These are phyloP conservation scores for Eucera pruinosa DNA, from an alignment of 2,888 invertebrate genomes.

Conservation along the genomic window DNA sequence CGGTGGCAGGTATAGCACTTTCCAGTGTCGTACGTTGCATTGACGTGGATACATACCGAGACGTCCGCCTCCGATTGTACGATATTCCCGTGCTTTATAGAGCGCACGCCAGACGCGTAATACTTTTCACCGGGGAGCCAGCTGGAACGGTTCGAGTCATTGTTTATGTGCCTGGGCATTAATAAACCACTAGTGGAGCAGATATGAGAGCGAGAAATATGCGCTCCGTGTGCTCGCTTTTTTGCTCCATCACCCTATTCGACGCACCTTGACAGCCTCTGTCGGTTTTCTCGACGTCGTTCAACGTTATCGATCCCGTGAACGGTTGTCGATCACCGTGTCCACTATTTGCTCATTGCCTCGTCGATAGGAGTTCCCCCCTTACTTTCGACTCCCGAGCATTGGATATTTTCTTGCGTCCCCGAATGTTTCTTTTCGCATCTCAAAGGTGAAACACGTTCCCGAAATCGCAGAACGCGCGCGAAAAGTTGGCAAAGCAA, in stretches of 20 bases:
- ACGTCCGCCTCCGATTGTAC: slow-evolving; percentile 61
- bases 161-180: slow-evolving; percentile 33
- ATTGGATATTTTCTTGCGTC: background rate
- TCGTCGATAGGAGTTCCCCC: background rate
- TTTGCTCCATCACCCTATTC: background rate
- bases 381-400: slow-evolving; percentile 11
- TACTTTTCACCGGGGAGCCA: slow-evolving; percentile 30
- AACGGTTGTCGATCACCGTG: slow-evolving; percentile 1
- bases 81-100: slow-evolving; percentile 57
- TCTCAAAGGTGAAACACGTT: slow-evolving; percentile 5
- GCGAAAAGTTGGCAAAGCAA: slow-evolving; percentile 26
- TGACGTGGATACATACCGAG: slow-evolving; percentile 53
- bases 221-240: background rate
- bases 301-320: slow-evolving; percentile 13
- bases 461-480: slow-evolving; percentile 38
- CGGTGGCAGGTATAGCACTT: slow-evolving; percentile 55
- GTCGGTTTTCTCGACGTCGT: background rate
- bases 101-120: slow-evolving; percentile 31
- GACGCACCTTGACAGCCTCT: background rate
- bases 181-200: slow-evolving; percentile 20
- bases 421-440: no score
- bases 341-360: background rate
- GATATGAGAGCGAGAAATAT: slow-evolving; percentile 16
- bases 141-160: slow-evolving; percentile 30
- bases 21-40: slow-evolving; percentile 55